These are phyloP conservation scores for Drosophila takahashii DNA, from an alignment of 1,140 invertebrate species.

Conservation along the genomic window DNA sequence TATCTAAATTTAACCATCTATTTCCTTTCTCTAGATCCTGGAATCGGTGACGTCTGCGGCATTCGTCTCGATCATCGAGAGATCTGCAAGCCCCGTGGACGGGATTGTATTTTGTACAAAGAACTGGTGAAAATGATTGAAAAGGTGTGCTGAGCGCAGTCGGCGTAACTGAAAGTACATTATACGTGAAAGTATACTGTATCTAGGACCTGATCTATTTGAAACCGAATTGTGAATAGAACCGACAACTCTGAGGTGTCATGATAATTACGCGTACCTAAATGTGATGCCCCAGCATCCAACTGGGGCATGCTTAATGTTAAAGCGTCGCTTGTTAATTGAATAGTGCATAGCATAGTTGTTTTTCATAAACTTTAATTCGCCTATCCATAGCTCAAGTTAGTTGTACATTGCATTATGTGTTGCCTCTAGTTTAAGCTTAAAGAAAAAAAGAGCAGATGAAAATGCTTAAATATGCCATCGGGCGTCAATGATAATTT, in stretches of 20 bases:
- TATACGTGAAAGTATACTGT: slow-evolving; percentile 18
- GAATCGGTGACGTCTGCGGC: slow-evolving; percentile 88
- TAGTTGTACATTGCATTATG: slow-evolving; percentile 28
- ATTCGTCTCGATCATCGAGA: slow-evolving; percentile 89
- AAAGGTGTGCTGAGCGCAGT: slow-evolving; percentile 69
- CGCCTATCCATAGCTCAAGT: slow-evolving; percentile 29
- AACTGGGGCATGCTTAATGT: slow-evolving; percentile 18
- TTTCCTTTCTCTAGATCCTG: slow-evolving; percentile 86
- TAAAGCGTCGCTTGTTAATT: slow-evolving; percentile 37
- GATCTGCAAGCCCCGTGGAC: slow-evolving; percentile 89
- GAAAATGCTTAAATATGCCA: slow-evolving; percentile 60
- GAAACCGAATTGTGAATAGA: slow-evolving; percentile 71
- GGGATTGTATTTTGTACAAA: slow-evolving; percentile 88
- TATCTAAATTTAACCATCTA: no score
- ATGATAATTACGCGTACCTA: slow-evolving; percentile 69
- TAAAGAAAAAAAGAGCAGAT: slow-evolving; percentile 9
- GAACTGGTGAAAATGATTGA: slow-evolving; percentile 87
- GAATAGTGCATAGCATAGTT: slow-evolving; percentile 61
- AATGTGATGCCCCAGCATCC: slow-evolving; percentile 16
- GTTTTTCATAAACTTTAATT: slow-evolving; percentile 25
- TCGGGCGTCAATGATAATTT: slow-evolving; percentile 49
- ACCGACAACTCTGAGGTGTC: slow-evolving; percentile 57
- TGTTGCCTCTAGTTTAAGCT: slow-evolving; percentile 42
- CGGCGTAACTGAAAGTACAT: slow-evolving; percentile 20
- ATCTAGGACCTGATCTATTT: slow-evolving; percentile 49